Base-by-base conservation (phyloP, 2,113 vertebrate species). In the Leptocoma aspasia region DNA sequence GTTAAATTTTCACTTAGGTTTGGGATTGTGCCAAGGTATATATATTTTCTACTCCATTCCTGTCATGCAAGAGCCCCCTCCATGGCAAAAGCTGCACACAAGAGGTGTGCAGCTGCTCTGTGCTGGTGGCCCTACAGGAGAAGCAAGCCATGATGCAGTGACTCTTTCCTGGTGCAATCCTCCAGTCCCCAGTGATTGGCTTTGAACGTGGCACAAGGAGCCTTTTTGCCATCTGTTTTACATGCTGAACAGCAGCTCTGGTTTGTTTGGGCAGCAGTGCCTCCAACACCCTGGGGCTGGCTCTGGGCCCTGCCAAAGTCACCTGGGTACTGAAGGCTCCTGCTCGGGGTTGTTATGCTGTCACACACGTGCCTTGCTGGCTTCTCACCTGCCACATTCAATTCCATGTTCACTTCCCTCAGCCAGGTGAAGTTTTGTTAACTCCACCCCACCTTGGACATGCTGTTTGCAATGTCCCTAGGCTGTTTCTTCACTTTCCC, bases 351-450 rank as follows among this genome's bases (percentile, higher is more conserved):
- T 28, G 13, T 12, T 37, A n/a, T 33, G 39, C 4, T 63, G 44
- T 27, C 31, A 19, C 2, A 4, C 4, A 7, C 7, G 0, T 61
- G n/a, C 42, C 42, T 31, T 13, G 24, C 26, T 69, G 59, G 10
- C 35, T 73, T 75, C 33, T 76, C 57, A 59, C 28, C 4, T 16
- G 65, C 35, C 28, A 14, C 0, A 1, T 12, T 53, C 37, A 65
- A 12, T 42, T 42, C 17, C n/a, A 8, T 8, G 6, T 13, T 50
- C 27, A 44, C 2, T 21, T 45, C 15, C n/a, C 37, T 70, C 2
- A 0, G 2, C 0, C 3, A 66, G 22, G n/a, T 71, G 78, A 45
- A 39, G 13, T 27, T 33, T 4, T 4, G 1, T 66, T 17, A 71
- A 41, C 65, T 78, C 69, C 16, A 21, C 44, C 7, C 10, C 3